Evolutionary conservation across 2,888 invertebrate genomes (phyloP), one percentile per base, ranked within the genome.

Genomic region (Leptopterna dolabrata): DNA sequence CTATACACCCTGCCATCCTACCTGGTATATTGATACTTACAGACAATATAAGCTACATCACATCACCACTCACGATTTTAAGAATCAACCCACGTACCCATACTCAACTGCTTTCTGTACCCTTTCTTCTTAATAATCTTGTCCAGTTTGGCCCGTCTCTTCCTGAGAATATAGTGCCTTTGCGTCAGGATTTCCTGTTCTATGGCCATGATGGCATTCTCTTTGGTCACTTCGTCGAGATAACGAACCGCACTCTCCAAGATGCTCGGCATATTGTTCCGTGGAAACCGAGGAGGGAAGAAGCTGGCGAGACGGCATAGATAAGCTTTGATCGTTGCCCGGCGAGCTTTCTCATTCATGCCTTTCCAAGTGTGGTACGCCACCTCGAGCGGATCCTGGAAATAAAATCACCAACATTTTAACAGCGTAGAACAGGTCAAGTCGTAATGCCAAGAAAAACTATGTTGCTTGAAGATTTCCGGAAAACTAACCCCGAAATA

Each of bases 341-440:
- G 27, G 7, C 85, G 71, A 27, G 55, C n/a, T 47, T 29, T 43
- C 13, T 71, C 73, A 45, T 24, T 71, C 73, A 85, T 24, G 19
- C 24, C 41, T 43, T 47, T 71, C 85, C 85, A 85, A 4, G 73
- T 16, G 76, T 45, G 9, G 51, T 73, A 85, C 13, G 71, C 73
- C 24, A 27, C 11, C 29, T 85, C 85, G 9, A 85, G 85, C 3
- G 85, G 85, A 47, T 85, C 85, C 85, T 85, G 71, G 9, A 81
- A 81, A 78, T 27, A 16, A n/a, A 51, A n/a, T 4, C 16, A n/a
- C 14, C 51, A 51, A 45, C 36, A 4, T 36, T 36, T 2, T 36
- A 36, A 4, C n/a, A 47, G 14, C 14, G 47, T 14, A 47, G 47
- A 47, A 47, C 11, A 47, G 11, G 47, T 14, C 11, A 70, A 70